Evolutionary conservation across 2,113 vertebrate species (phyloP), one percentile per base, ranked within the genome.

Genomic region (Amblyornis subalaris): DNA sequence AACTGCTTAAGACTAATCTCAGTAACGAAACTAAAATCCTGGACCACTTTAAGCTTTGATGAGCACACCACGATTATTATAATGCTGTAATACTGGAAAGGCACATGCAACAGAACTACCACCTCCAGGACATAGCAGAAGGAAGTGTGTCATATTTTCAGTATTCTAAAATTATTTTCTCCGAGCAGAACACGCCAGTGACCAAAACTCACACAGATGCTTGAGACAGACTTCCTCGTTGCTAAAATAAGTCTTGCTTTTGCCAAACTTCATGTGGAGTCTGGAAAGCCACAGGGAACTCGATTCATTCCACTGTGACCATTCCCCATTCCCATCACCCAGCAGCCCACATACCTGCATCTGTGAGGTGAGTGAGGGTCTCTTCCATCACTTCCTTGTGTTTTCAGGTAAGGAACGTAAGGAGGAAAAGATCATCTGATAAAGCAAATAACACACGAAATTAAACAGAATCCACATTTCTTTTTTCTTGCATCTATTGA

Each of bases 271-370:
- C 16, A 3, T 0, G 2, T 14, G 40, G 58, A 22, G 14, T 53
- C 80, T 77, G 67, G 13, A 50, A 58, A 74, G 48, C 20, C n/a
- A 20, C 5, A 69, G n/a, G 35, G 45, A 85, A 33, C n/a, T 42
- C 29, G 2, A 0, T 4, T 60, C 1, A 1, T 35, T 54, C 45
- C 12, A 7, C 58, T 64, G 5, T 16, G 40, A 44, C 35, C 31
- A 4, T 21, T 51, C 35, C 72, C 31, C 1, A 9, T n/a, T 24
- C 18, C 53, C 0, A 0, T 1, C 0, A 0, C 73, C 31, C 83
- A 33, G 83, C 72, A 66, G 67, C 47, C 44, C 50, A 20, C 44
- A 2, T 26, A 82, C 74, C 85, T 79, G 40, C 29, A 14, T 5
- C 62, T 21, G 8, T 0, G 36, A 51, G 40, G 23, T 2, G 5